Conservation (phyloP, 2,888 invertebrate species). For the Chrysomela aeneicollis region DNA sequence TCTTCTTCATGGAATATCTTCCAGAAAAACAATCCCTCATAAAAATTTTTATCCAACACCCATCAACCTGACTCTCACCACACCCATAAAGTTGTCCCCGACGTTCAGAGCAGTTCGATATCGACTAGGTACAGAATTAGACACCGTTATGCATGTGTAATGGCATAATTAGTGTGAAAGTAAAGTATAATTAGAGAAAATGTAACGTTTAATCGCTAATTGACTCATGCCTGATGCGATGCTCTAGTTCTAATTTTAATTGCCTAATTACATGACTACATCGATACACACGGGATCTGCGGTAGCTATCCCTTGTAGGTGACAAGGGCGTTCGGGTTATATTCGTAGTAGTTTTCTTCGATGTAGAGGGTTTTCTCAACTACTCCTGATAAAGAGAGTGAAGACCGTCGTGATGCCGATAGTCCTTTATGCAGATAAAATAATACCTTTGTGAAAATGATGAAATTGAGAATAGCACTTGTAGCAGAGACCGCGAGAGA, state of each 20-base stretch:
- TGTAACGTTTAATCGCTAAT: slow-evolving; percentile 69
- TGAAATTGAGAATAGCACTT: no score
- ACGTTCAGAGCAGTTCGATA: slow-evolving; percentile 18
- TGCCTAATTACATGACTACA: slow-evolving; percentile 66
- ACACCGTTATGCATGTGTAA: slow-evolving; percentile 45
- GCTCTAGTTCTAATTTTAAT: slow-evolving; percentile 66
- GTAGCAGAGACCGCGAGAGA: no score
- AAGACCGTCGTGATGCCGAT: no score
- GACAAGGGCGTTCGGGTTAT: slow-evolving; percentile 30
- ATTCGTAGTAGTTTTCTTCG: no score
- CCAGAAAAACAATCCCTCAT: no score
- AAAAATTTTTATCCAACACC: no score
- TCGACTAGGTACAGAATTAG: slow-evolving; percentile 41
- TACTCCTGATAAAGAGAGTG: no score
- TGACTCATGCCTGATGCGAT: slow-evolving; percentile 66
- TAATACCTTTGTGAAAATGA: no score
- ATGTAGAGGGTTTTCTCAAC: no score
- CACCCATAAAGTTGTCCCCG: not conserved
- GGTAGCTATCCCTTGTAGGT: slow-evolving; percentile 16
- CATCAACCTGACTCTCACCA: no score
- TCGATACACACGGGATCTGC: slow-evolving; percentile 40
- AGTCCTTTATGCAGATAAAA: no score
- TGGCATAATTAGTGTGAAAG: slow-evolving; percentile 64
- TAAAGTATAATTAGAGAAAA: slow-evolving; percentile 68
- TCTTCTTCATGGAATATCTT: no score